Evolutionary conservation across 2,888 invertebrate genomes (phyloP).

Genomic region (Germaria angustata): DNA sequence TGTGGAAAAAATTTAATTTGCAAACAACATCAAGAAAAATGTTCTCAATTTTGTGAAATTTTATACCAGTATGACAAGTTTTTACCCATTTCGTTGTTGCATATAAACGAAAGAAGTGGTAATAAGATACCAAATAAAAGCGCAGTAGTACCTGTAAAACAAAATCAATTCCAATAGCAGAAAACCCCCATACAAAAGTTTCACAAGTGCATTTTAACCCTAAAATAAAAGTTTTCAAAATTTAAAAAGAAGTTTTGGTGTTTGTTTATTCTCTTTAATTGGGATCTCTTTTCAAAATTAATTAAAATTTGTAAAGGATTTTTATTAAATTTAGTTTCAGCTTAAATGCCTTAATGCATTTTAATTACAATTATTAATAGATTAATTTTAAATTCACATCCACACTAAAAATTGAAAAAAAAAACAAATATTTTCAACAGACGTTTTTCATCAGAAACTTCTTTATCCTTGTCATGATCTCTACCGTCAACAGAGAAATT

Average conservation of each 20-base stretch:
- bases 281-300: background rate
- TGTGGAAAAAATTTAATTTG: slow-evolving; percentile 6
- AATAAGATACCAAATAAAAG: slow-evolving; percentile 51
- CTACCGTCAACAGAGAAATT: slow-evolving; percentile 3
- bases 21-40: slow-evolving; percentile 12
- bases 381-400: slow-evolving; percentile 29
- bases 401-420: background rate
- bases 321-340: too few species aligned
- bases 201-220: slow-evolving; percentile 62
- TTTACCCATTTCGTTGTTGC: slow-evolving; percentile 8
- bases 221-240: background rate
- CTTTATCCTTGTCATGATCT: background rate
- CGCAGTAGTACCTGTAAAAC: background rate
- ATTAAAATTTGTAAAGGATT: too few species aligned
- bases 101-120: slow-evolving; percentile 37
- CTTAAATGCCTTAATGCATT: too few species aligned
- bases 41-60: slow-evolving; percentile 62
- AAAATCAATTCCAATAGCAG: background rate
- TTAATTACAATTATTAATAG: background rate
- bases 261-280: background rate
- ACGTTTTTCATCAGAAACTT: slow-evolving; percentile 40
- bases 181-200: slow-evolving; percentile 26
- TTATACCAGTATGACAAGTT: slow-evolving; percentile 63
- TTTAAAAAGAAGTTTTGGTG: background rate
- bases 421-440: slow-evolving; percentile 12